Base-by-base conservation (phyloP, 2,113 vertebrate genomes). In the Thunnus thynnus region DNA sequence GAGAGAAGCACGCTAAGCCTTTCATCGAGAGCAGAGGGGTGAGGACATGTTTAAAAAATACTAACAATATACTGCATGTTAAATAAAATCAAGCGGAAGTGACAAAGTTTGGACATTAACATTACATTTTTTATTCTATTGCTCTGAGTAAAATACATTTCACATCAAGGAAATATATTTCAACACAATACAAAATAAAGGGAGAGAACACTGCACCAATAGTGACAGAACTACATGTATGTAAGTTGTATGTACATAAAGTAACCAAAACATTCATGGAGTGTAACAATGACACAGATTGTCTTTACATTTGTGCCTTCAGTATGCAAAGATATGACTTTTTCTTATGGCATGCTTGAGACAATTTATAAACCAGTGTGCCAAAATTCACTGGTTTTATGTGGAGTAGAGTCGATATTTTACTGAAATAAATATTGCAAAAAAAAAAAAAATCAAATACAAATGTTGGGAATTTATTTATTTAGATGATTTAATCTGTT, bases 121-220 rank as follows among this genome's bases (percentile, higher is more conserved):
- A 46, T 89, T 61, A 58, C 61, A 85, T 41, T 64, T 89, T 94
- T 94, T 93, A 94, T 92, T 94, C 80, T 85, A 87, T 84, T 88
- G 87, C 86, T 94, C 75, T 68, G 82, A 88, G 76, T 86, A 83
- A 87, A 90, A 91, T 85, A 90, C 85, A 88, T 88, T 84, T 90
- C 65, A 91, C 72, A n/a, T 51, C 69, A 56, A 84, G 69, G 69
- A 84, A 85, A 89, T 72, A 89, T 82, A 81, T 83, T 84, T 69
- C 57, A 90, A 86, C 76, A 88, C 83, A 72, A 92, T 91, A 91
- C 65, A 91, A 91, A 91, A 93, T 12, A 60, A 30, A 75, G 36
- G 72, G 77, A 80, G 48, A 80, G 80, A 73, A 76, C 80, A 80
- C 41, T 69, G 54, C 44, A 83, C 77, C 79, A 82, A 82, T 81